phyloP scores from a whole-genome alignment of 2,888 invertebrate genomes.

The Perithous albicinctus region DNA sequence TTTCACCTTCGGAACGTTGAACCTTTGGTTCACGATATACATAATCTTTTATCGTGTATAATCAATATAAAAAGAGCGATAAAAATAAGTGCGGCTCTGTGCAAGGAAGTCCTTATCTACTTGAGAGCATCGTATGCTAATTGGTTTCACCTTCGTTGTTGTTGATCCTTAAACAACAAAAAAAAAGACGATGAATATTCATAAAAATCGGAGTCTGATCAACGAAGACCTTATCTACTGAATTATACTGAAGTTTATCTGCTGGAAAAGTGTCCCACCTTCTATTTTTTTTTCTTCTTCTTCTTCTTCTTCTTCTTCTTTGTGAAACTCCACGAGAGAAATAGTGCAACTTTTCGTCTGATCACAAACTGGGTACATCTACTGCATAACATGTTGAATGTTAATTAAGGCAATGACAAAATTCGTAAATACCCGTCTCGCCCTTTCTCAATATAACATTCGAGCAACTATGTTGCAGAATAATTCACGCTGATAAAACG shows the following conservation, averaged over 20 bases:
- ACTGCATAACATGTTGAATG: neutral
- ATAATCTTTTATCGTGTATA: neutral
- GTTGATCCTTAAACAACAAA: neutral
- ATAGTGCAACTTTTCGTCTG: neutral
- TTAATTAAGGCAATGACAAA: conserved; percentile 14
- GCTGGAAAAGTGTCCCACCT: too few relatives aligned
- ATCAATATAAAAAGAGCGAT: neutral
- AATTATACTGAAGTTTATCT: neutral
- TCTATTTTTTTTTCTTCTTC: too few relatives aligned
- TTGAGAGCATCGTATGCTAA: neutral
- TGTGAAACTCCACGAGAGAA: neutral
- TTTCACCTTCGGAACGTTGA: too few relatives aligned
- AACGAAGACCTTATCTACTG: neutral
- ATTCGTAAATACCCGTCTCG: too few relatives aligned
- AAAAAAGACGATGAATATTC: too few relatives aligned
- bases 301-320: too few relatives aligned
- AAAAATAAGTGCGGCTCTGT: neutral
- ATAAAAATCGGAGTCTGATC: conserved; percentile 16
- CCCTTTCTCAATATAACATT: too few relatives aligned
- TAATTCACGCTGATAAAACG: conserved; percentile 4
- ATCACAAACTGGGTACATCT: neutral
- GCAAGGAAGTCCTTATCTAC: neutral
- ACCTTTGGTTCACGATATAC: neutral
- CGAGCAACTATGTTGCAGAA: conserved; percentile 12
- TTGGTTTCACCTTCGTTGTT: neutral